Evolutionary conservation across 1,140 invertebrate genomes (phyloP).

Genomic region (Drosophila gunungcola): DNA sequence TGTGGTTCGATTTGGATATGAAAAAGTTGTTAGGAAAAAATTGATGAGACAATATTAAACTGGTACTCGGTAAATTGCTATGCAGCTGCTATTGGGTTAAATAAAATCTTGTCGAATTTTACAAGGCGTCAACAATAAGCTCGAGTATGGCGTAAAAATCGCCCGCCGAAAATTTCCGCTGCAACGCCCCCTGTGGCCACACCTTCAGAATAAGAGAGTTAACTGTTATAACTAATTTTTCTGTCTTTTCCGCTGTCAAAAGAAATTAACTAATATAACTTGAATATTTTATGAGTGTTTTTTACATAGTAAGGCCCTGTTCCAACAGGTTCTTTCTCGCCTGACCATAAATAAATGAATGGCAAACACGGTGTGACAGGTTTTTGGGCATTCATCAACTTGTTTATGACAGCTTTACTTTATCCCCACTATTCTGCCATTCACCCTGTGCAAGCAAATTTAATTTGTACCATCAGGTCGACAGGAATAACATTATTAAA

Average conservation of each 20-base stretch:
- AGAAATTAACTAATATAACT: slow-evolving; percentile 68
- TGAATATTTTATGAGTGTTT: slow-evolving; percentile 62
- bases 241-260: slow-evolving; percentile 58
- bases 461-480: slow-evolving; percentile 40
- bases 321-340: background rate
- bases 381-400: slow-evolving; percentile 57
- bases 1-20: too few relatives aligned
- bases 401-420: slow-evolving; percentile 38
- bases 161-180: slow-evolving; percentile 14
- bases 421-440: background rate
- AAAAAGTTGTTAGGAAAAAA: too few relatives aligned
- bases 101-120: slow-evolving; percentile 40
- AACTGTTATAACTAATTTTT: slow-evolving; percentile 65
- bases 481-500: slow-evolving; percentile 61
- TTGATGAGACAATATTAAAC: too few relatives aligned
- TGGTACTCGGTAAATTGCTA: slow-evolving; percentile 10
- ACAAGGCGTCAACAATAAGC: slow-evolving; percentile 55
- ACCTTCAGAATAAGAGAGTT: slow-evolving; percentile 28
- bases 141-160: background rate
- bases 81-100: slow-evolving; percentile 10
- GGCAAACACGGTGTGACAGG: slow-evolving; percentile 34
- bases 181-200: slow-evolving; percentile 22
- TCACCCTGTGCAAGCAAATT: background rate
- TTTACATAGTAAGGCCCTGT: slow-evolving; percentile 2
- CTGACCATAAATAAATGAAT: slow-evolving; percentile 18